phyloP scores from a whole-genome alignment of 2,797 vertebrate genomes.

The Thunnus albacares region DNA sequence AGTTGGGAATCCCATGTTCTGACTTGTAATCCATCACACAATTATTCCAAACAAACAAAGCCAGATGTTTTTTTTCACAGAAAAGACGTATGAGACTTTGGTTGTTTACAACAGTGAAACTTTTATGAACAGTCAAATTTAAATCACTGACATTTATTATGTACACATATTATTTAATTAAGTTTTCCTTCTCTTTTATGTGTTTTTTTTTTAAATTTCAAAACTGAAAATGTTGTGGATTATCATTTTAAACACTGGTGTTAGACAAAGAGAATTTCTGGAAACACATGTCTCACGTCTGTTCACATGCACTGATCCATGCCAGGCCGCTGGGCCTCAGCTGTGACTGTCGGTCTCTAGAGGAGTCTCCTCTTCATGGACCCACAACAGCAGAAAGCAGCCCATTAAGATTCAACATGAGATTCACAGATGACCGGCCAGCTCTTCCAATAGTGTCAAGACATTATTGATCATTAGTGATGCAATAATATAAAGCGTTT shows the following conservation, averaged over 20 bases:
- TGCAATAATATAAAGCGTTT: slow-evolving; percentile 16
- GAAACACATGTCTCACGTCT: neutral
- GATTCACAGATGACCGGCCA: slow-evolving; percentile 25
- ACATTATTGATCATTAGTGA: slow-evolving; percentile 61
- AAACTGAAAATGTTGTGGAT: neutral
- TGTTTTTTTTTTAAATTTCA: too few relatives aligned
- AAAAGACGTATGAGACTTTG: neutral
- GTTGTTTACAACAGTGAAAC: neutral
- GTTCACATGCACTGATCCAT: neutral
- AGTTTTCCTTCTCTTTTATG: neutral
- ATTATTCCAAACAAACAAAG: neutral
- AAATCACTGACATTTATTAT: neutral
- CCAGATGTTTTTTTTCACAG: neutral
- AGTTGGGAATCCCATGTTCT: too few relatives aligned
- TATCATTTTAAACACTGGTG: slow-evolving; percentile 18
- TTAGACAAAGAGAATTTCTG: slow-evolving; percentile 8
- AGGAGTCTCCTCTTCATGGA: slow-evolving; percentile 36
- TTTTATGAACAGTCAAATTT: neutral
- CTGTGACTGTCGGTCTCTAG: slow-evolving; percentile 56
- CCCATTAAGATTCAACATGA: slow-evolving; percentile 66
- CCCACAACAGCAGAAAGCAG: slow-evolving; percentile 54
- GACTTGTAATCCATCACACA: too few relatives aligned
- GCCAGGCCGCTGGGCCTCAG: slow-evolving; percentile 57
- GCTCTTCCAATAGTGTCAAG: slow-evolving; percentile 35
- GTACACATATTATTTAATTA: neutral